phyloP scores from a whole-genome alignment of 2,113 vertebrate species.

The Eurypyga helias region DNA sequence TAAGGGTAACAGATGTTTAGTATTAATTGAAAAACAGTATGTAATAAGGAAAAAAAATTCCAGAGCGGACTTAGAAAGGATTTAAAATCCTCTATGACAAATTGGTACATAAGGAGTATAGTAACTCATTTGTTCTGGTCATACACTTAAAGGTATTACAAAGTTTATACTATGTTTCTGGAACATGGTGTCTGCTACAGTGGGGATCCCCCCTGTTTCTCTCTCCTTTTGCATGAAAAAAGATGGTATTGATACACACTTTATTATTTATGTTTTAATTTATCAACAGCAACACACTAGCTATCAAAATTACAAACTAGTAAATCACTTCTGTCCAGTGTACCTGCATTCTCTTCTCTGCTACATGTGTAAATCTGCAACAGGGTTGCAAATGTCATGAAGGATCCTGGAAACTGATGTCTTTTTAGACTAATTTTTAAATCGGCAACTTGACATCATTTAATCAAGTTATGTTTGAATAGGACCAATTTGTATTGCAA shows the following conservation, averaged over 20 bases:
- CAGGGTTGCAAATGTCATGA: neutral
- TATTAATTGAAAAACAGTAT: neutral
- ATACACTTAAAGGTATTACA: neutral
- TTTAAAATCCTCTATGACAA: neutral
- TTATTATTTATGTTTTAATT: neutral
- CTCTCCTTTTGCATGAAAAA: neutral
- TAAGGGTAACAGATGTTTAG: neutral
- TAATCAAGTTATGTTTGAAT: neutral
- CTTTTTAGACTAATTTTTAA: neutral
- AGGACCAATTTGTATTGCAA: neutral
- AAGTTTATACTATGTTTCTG: neutral
- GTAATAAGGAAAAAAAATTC: neutral
- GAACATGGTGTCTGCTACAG: neutral
- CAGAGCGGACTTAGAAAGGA: neutral
- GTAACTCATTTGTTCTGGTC: neutral
- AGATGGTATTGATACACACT: neutral
- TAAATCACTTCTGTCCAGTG: neutral
- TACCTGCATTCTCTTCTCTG: neutral
- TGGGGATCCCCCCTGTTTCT: neutral
- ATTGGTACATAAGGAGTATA: neutral
- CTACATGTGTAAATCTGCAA: neutral
- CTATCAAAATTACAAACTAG: neutral
- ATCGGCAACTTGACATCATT: neutral
- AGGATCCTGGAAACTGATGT: neutral
- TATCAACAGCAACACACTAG: neutral